Base-by-base conservation (phyloP, 2,888 invertebrate genomes). In the Drosophila vallismaia region DNA sequence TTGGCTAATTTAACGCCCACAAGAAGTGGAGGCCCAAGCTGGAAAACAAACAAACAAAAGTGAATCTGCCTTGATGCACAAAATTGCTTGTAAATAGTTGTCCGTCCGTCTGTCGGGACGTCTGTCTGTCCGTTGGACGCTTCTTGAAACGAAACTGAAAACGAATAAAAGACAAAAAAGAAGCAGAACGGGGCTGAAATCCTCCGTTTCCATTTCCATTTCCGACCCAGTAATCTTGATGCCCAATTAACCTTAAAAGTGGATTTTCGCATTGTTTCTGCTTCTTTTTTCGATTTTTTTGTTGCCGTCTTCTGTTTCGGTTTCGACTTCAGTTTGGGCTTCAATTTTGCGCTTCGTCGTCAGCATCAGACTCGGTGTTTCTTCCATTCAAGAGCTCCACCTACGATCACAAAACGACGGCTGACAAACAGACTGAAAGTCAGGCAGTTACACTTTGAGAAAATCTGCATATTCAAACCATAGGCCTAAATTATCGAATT, bases 211-310 rank as follows among this genome's bases (percentile, higher is more conserved):
- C 76, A 87, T 87, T 86, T 84, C 86, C 89, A 91, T 91, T 91
- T 91, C 92, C 91, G 92, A 91, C 91, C 92, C 81, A 92, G 89
- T 91, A 90, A 91, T 91, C 91, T 91, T 90, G 91, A 91, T 92
- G 90, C 89, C 88, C 91, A 91, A 91, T 91, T 91, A 91, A 91
- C 91, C 91, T 91, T 91, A 90, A 90, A 90, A 89, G 88, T 90
- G 85, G 84, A 90, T 90, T 86, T 88, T 86, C 76, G 83, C 76
- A 77, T 86, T 82, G 72, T 82, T 82, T 75, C 67, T 75, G 59
- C 55, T 72, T 64, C 64, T 68, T 59, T 74, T 73, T 53, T 62
- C 36, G n/a, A n/a, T 5, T 64, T 64, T 60, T 58, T 48, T 53
- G 2, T 26, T 26, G 4, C 26, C 26, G 24, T 48, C n/a, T 56